Conservation (phyloP, 2,113 vertebrate species). For the Corynorhinus townsendii region DNA sequence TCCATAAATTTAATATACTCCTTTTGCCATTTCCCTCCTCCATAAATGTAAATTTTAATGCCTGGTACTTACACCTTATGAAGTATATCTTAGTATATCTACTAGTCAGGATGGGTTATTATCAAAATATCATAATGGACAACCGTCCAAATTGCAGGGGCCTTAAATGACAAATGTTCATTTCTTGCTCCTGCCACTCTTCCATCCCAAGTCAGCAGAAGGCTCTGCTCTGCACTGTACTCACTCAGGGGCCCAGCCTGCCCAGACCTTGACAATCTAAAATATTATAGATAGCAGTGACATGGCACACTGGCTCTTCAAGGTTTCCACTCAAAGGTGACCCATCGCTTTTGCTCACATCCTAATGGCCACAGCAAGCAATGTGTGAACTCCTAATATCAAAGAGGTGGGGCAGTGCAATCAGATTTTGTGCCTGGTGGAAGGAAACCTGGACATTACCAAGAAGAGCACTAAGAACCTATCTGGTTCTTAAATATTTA, state of each 20-base stretch:
- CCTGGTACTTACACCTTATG: background rate
- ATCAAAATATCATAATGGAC: background rate
- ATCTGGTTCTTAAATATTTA: background rate
- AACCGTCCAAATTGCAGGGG: background rate
- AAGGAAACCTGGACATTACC: background rate
- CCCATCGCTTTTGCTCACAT: background rate
- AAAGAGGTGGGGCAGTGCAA: background rate
- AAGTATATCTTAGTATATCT: background rate
- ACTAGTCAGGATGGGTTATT: background rate
- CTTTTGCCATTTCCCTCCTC: background rate
- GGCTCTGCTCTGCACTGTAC: background rate
- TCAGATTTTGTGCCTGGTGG: accelerated
- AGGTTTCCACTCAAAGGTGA: background rate
- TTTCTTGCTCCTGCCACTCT: background rate
- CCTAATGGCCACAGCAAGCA: background rate
- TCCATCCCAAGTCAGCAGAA: background rate
- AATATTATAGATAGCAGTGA: background rate
- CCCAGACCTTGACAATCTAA: background rate
- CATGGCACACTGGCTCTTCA: background rate
- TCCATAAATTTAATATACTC: background rate
- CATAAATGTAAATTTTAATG: background rate
- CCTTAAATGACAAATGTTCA: background rate
- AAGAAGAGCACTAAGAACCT: background rate
- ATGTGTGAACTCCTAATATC: background rate
- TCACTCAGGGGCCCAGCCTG: background rate